Percentiles rank a stretch among this genome's conserved stretches.
Conservation (phyloP, 2,113 vertebrate species). For the Delphinus delphis region DNA sequence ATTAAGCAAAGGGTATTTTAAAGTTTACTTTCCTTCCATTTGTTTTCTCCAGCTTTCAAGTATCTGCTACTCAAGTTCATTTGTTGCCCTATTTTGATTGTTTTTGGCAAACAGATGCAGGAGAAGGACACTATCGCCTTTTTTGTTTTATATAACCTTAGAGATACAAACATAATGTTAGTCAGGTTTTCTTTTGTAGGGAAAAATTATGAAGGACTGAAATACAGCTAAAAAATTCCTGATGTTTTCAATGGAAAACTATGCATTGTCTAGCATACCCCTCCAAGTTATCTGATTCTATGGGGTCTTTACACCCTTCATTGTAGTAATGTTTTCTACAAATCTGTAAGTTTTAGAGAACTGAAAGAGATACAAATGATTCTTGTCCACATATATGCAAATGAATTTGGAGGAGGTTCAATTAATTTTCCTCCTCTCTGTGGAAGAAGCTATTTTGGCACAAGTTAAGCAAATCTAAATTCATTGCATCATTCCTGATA, state of each 20-base stretch:
- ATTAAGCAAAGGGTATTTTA: constrained; percentile 54
- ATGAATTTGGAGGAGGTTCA: neutral
- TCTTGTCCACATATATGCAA: neutral
- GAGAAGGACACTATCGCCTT: constrained; percentile 44
- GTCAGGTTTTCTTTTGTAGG: constrained; percentile 41
- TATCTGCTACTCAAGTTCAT: constrained; percentile 46
- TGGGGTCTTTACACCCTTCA: neutral
- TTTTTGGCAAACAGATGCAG: constrained; percentile 62
- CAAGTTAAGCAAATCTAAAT: constrained; percentile 30
- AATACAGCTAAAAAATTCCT: neutral
- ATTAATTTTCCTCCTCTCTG: neutral
- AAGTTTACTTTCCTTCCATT: constrained; percentile 44
- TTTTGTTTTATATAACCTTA: constrained; percentile 64
- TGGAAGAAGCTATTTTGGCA: constrained; percentile 18
- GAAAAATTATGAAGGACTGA: constrained; percentile 3
- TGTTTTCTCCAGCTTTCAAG: constrained; percentile 54
- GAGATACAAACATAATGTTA: constrained; percentile 40
- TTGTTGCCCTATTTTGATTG: constrained; percentile 69
- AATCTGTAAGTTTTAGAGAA: neutral
- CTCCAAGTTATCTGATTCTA: neutral
- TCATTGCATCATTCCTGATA: neutral
- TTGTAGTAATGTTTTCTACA: neutral
- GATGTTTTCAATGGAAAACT: neutral
- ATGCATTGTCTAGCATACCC: neutral
- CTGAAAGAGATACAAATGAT: neutral